Percentiles rank a stretch among this genome's conserved stretches.
Evolutionary conservation across 2,113 vertebrate genomes (phyloP).

Genomic region (Psettodes erumei): DNA sequence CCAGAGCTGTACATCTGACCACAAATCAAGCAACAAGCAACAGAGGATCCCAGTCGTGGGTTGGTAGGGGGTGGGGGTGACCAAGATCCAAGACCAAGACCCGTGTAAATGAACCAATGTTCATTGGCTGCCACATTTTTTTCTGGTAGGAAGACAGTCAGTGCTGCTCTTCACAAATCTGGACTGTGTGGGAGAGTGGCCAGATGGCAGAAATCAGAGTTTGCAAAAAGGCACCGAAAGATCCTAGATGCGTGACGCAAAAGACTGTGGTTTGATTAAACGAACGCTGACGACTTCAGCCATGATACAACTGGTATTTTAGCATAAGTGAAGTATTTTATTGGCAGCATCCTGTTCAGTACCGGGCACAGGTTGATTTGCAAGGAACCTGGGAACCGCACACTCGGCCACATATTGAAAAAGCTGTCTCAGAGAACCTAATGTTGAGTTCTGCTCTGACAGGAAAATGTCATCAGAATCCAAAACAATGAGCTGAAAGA

Average conservation of each 20-base stretch:
- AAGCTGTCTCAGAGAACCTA: not conserved
- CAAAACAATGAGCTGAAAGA: not conserved
- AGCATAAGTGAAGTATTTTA: not conserved
- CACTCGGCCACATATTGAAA: not conserved
- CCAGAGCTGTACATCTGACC: slow-evolving; percentile 12
- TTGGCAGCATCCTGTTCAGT: not conserved
- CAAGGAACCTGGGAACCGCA: not conserved
- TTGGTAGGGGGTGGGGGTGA: slow-evolving; percentile 37
- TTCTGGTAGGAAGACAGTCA: slow-evolving; percentile 63
- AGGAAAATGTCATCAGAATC: not conserved
- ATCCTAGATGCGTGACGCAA: slow-evolving; percentile 51
- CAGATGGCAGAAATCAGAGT: slow-evolving; percentile 73
- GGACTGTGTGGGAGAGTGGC: slow-evolving; percentile 71
- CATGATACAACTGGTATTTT: slow-evolving; percentile 16
- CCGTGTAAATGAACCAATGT: slow-evolving; percentile 35
- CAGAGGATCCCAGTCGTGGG: not conserved
- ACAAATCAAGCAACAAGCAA: slow-evolving; percentile 17
- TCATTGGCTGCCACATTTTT: slow-evolving; percentile 43
- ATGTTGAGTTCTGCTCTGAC: not conserved
- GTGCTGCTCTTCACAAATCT: slow-evolving; percentile 70
- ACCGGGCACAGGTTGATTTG: not conserved
- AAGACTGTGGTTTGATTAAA: slow-evolving; percentile 41
- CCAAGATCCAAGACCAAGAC: slow-evolving; percentile 34
- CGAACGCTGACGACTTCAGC: slow-evolving; percentile 1
- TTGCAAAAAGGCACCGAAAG: slow-evolving; percentile 56